phyloP scores from a whole-genome alignment of 2,888 invertebrate species.

The Ametastegia equiseti region DNA sequence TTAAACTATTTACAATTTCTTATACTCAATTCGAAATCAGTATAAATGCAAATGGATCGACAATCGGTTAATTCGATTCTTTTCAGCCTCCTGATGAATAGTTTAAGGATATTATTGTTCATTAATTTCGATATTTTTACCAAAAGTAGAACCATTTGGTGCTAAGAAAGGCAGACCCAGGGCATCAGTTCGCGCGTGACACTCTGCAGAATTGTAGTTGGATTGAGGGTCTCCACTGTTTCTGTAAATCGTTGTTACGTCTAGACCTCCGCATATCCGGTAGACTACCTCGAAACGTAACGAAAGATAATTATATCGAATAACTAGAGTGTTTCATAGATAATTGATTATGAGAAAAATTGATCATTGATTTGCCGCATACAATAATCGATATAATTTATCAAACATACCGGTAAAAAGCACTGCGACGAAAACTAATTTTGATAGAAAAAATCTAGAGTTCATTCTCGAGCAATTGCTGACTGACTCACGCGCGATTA shows the following conservation, averaged over 20 bases:
- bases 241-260: slow-evolving; percentile 56
- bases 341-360: no score
- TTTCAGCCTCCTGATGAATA: neutral
- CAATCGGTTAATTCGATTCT: neutral
- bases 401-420: neutral
- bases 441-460: neutral
- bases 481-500: neutral
- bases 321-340: neutral
- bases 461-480: neutral
- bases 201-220: slow-evolving; percentile 56
- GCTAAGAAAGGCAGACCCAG: slow-evolving; percentile 54
- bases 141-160: slow-evolving; percentile 53
- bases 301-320: neutral
- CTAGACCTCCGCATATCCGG: slow-evolving; percentile 54
- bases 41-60: neutral
- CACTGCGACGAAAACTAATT: neutral
- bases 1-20: neutral
- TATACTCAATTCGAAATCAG: neutral
- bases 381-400: no score
- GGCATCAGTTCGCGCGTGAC: slow-evolving; percentile 54
- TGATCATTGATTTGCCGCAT: no score
- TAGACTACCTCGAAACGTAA: slow-evolving; percentile 21
- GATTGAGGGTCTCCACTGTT: slow-evolving; percentile 54
- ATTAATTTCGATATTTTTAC: slow-evolving; percentile 18
- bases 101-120: neutral